Conservation (phyloP, 2,113 vertebrate genomes). For the Nycticebus coucang region DNA sequence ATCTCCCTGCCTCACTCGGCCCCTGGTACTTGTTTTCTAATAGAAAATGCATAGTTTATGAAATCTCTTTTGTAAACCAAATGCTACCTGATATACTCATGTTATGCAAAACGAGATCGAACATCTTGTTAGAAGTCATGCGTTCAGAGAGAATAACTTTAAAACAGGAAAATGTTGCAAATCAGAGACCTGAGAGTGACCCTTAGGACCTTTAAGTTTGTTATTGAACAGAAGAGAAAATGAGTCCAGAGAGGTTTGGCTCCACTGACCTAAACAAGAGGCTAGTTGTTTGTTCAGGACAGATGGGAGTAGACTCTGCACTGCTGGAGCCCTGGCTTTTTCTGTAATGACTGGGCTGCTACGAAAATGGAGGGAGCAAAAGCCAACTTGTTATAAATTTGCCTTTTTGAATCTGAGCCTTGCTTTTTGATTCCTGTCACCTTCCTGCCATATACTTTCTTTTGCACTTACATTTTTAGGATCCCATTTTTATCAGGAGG, state of each 20-base stretch:
- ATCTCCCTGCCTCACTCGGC: neutral
- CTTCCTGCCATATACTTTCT: neutral
- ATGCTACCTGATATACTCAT: neutral
- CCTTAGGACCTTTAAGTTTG: neutral
- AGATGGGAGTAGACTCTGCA: neutral
- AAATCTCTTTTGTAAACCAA: neutral
- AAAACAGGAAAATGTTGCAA: neutral
- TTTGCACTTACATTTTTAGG: neutral
- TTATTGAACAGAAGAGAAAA: neutral
- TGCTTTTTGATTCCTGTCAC: neutral
- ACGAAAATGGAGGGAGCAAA: neutral
- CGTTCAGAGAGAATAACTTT: neutral
- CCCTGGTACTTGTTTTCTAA: neutral
- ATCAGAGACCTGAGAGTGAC: neutral
- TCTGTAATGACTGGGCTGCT: neutral
- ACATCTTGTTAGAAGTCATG: neutral
- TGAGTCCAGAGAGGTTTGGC: neutral
- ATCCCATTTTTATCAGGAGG: neutral
- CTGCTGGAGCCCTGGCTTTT: neutral
- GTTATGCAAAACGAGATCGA: conserved; percentile 16
- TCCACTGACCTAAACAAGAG: neutral
- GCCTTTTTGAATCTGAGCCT: neutral
- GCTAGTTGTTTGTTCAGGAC: neutral
- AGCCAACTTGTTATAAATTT: neutral
- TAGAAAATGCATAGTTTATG: neutral